Base-by-base conservation (phyloP, 2,113 vertebrate species). In the Varanus salvator region DNA sequence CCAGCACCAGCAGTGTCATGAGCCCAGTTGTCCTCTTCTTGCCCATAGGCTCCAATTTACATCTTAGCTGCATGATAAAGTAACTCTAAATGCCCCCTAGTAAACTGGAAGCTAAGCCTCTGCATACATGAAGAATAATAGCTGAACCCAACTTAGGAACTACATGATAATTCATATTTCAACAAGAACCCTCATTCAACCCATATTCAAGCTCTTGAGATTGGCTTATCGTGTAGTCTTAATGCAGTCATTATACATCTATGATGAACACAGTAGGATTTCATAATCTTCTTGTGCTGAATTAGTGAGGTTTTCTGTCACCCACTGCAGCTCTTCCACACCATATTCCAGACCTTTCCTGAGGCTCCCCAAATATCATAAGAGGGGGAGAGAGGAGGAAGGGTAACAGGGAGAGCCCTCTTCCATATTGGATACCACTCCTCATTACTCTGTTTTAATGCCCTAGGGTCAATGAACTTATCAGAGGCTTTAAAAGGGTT, bases 241-340 rank as follows among this genome's bases (percentile, higher is more conserved):
- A 44, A 44, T 44, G 38, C 38, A 44, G 38, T 44, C 38, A 77
- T 44, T 38, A 2, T 38, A 48, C 48, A 38, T 19, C 8, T 25
- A 38, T 25, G 38, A 25, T 0, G 76, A 64, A 14, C 4, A 0
- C 60, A 89, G 80, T 64, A 87, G 54, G 82, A 21, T n/a, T 0
- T 1, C 23, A 21, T 48, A 77, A 48, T 11, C n/a, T 31, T 12
- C 15, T 15, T 34, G 12, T 74, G 31, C 31, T n/a, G n/a, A n/a
- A 1, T 74, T 74, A 27, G 60, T 64, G 60, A 25, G 66, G 66
- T 69, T 27, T n/a, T 5, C n/a, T n/a, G 14, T 12, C 71, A 15
- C 9, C 71, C 4, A 11, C 71, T 72, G 31, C 31, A 74, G 12
- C 34, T 77, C 8, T 64, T 4, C 23, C 38, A 12, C 38, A 50